Conservation (phyloP, 1,140 invertebrate species). For the Brachionus koreanus region DNA sequence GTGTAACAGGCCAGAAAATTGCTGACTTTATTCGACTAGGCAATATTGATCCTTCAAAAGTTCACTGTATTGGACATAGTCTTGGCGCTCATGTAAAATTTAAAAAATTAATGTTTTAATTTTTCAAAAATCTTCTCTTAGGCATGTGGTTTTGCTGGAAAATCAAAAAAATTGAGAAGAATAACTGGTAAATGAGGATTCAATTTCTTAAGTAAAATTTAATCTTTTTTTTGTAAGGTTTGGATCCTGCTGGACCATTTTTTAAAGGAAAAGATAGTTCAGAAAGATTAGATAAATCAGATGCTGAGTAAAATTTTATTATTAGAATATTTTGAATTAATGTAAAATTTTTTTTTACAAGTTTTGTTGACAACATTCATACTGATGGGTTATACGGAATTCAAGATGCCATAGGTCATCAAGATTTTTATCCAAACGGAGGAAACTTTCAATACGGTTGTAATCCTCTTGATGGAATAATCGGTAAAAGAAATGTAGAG, state of each 20-base stretch:
- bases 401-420: slow-evolving; percentile 63
- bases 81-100: slow-evolving; percentile 73
- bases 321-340: not conserved
- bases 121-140: not conserved
- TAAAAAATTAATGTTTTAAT: not conserved
- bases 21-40: slow-evolving; percentile 63
- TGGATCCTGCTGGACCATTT: slow-evolving; percentile 87
- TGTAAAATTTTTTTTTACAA: not conserved
- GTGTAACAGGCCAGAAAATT: slow-evolving; percentile 75
- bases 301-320: slow-evolving; percentile 69
- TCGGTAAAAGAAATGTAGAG: not conserved
- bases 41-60: slow-evolving; percentile 46
- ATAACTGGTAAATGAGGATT: slow-evolving; percentile 63
- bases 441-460: slow-evolving; percentile 61
- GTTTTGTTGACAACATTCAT: slow-evolving; percentile 86
- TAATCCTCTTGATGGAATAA: not conserved
- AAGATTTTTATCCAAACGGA: slow-evolving; percentile 48
- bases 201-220: slow-evolving; percentile 51
- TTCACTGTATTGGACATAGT: slow-evolving; percentile 82
- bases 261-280: slow-evolving; percentile 75
- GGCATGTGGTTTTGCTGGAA: slow-evolving; percentile 75
- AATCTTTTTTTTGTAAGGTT: slow-evolving; percentile 46
- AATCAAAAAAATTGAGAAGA: slow-evolving; percentile 73
- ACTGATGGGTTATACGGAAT: slow-evolving; percentile 69
- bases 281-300: slow-evolving; percentile 77